Conservation (phyloP, 2,888 invertebrate species). For the Phrixothrix hirtus region DNA sequence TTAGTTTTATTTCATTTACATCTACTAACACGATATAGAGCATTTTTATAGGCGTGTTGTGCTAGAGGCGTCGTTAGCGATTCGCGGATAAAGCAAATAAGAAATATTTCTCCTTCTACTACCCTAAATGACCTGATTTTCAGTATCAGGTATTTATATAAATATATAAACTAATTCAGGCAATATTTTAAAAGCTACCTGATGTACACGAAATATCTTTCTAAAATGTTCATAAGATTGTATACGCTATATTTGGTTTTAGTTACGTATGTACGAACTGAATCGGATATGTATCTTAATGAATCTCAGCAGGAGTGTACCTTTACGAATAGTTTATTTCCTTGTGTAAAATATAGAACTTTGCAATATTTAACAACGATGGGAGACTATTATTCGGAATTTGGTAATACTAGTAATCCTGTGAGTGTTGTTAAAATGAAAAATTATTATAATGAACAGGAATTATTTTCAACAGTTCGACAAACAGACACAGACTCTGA, state of each 20-base stretch:
- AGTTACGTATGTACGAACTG: constrained; percentile 20
- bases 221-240: constrained; percentile 15
- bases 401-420: constrained; percentile 30
- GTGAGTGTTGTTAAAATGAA: constrained; percentile 42
- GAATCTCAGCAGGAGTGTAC: constrained; percentile 43
- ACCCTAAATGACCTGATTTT: not conserved
- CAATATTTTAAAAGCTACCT: not conserved
- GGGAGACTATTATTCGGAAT: constrained; percentile 33
- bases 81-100: not conserved
- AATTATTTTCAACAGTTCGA: constrained; percentile 31
- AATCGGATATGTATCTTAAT: constrained; percentile 42
- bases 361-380: constrained; percentile 42
- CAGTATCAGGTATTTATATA: not conserved
- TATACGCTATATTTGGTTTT: constrained; percentile 21
- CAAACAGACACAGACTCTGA: constrained; percentile 39
- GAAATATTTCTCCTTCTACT: not conserved
- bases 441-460: constrained; percentile 24
- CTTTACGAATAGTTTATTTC: constrained; percentile 36
- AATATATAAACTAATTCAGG: not conserved
- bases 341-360: constrained; percentile 46
- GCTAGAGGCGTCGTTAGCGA: not conserved
- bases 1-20: too few relatives aligned
- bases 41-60: not conserved
- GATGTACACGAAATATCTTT: constrained; percentile 1
- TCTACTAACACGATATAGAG: not conserved